phyloP scores from a whole-genome alignment of 2,888 invertebrate species.

The Ethmia dodecea region DNA sequence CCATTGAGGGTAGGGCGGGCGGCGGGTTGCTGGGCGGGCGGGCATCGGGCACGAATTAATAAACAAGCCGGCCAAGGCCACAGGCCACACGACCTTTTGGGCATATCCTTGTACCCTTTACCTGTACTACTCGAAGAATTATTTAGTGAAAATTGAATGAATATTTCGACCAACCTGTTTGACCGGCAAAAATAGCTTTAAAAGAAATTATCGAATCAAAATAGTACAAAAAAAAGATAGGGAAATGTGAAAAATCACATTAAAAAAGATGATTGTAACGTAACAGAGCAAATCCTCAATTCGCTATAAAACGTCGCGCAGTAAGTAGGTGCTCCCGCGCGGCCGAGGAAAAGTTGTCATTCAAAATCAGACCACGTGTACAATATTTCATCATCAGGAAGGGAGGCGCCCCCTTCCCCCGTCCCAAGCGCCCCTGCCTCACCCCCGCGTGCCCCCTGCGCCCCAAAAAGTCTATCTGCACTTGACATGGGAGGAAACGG shows the following conservation, averaged over 20 bases:
- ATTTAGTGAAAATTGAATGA: slow-evolving; percentile 3
- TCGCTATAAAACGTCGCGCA: slow-evolving; percentile 66
- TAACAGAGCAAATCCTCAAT: slow-evolving; percentile 58
- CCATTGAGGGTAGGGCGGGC: slow-evolving; percentile 61
- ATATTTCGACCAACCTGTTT: no score
- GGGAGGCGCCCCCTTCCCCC: slow-evolving; percentile 41
- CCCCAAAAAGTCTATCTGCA: slow-evolving; percentile 77
- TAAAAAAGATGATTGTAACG: slow-evolving; percentile 49
- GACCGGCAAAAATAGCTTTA: no score
- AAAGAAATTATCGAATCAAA: no score
- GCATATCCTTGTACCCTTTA: slow-evolving; percentile 48
- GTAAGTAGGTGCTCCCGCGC: slow-evolving; percentile 51
- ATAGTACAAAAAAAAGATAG: no score
- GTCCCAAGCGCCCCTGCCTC: slow-evolving; percentile 27
- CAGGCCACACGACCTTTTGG: slow-evolving; percentile 49
- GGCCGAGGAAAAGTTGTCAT: slow-evolving; percentile 80
- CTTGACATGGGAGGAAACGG: slow-evolving; percentile 76
- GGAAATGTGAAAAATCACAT: slow-evolving; percentile 16
- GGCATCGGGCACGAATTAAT: slow-evolving; percentile 67
- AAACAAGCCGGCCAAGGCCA: slow-evolving; percentile 70
- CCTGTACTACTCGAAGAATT: slow-evolving; percentile 22
- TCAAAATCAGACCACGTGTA: slow-evolving; percentile 85
- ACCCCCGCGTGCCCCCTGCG: slow-evolving; percentile 33
- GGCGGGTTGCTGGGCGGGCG: slow-evolving; percentile 40
- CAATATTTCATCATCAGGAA: slow-evolving; percentile 84